A percentile compares a stretch with the other conserved stretches of the same genome.
These are phyloP conservation scores for Thymallus thymallus DNA, from an alignment of 2,113 vertebrate genomes.

Conservation along the genomic window DNA sequence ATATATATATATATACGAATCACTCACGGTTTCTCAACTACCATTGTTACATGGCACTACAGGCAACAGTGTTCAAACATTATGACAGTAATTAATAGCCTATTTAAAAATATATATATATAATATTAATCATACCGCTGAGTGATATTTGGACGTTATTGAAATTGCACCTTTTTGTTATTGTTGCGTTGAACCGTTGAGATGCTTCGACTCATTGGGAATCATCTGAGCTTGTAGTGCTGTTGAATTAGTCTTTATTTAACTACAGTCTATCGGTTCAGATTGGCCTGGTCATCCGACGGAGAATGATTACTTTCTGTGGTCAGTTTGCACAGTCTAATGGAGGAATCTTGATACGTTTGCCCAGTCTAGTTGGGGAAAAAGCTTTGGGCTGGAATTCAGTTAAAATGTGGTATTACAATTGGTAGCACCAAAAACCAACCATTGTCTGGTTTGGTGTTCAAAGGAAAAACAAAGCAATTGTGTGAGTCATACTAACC, in stretches of 20 bases:
- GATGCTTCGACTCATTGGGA: not conserved
- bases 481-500: not conserved
- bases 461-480: not conserved
- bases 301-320: too few relatives aligned
- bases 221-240: not conserved
- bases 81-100: conserved; percentile 47
- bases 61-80: conserved; percentile 43
- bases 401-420: too few relatives aligned
- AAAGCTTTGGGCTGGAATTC: not conserved
- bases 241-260: not conserved
- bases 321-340: not conserved
- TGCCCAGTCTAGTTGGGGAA: not conserved
- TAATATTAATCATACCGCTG: conserved; percentile 1
- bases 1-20: too few relatives aligned
- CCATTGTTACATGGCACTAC: conserved; percentile 22
- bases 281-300: too few relatives aligned
- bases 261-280: too few relatives aligned
- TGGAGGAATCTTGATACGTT: not conserved
- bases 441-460: not conserved
- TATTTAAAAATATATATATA: too few relatives aligned
- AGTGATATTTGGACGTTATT: conserved; percentile 19
- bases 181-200: conserved; percentile 11
- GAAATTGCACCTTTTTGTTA: conserved; percentile 25
- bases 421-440: not conserved
- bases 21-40: conserved; percentile 13